Evolutionary conservation across 2,888 invertebrate species (phyloP), one percentile per base, ranked within the genome.

Genomic region (Plebejus argus): DNA sequence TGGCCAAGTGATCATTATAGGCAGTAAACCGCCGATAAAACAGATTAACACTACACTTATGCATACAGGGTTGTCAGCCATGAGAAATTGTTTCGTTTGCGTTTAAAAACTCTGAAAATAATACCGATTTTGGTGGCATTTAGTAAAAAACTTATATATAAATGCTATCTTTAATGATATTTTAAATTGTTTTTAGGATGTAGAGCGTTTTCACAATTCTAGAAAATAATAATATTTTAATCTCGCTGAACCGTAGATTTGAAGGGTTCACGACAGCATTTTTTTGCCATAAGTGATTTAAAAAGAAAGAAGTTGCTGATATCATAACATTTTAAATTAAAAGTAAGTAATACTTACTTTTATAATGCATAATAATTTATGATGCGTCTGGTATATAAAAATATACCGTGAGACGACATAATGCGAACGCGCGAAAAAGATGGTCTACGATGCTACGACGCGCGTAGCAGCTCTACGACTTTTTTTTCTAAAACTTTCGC

Each of bases 1-100:
- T 81, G 79, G 80, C 81, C 82, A 90, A 85, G 86, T 88, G 88
- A 87, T 91, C 89, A 92, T 92, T 91, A 91, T 86, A 87, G 90
- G 89, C 89, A 87, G 90, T 92, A 91, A 93, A 92, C 89, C 87
- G 89, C 88, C 90, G 90, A 92, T 92, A 92, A 92, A 92, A 91
- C 86, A 90, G 90, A 92, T 92, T 92, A 92, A 89, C 87, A 86
- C 84, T 84, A 90, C 87, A 90, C 91, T 33, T 91, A 92, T 91
- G 91, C 87, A 90, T 92, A 91, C 89, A 86, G 61, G 61, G 77
- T 80, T 78, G 61, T 87, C 86, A 88, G 89, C 89, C 81, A 53
- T 53, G 53, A 18, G 53, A 53, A 53, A 53, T 18, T 53, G 53
- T 53, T 53, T 18, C 15, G 53, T 18, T 53, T 53, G 4, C 18